Base-by-base conservation (phyloP, 2,888 invertebrate genomes). In the Cataglyphis albicans region DNA sequence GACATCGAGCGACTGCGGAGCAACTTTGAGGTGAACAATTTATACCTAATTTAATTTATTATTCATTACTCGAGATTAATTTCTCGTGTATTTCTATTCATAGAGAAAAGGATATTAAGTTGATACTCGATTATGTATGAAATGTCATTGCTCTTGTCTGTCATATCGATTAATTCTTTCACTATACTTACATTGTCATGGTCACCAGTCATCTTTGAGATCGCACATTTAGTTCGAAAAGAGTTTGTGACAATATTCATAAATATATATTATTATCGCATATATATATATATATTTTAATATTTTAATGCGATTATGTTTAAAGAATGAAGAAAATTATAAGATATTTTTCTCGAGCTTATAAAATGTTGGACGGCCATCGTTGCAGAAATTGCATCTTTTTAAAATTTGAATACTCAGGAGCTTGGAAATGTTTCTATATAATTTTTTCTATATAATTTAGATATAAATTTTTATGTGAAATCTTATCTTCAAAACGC, bases 51-150 rank as follows among this genome's bases (percentile, higher is more conserved):
- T 55, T 55, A 55, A n/a, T 21, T 55, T 55, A 52, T 52, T n/a
- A 52, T 52, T 52, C n/a, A 6, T 52, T n/a, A 48, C 52, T 52
- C 52, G n/a, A 52, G 52, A 52, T n/a, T 52, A 52, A 52, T 52
- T 52, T 1, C 6, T 52, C n/a, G 6, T 1, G n/a, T 52, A 3
- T 52, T n/a, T 52, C n/a, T 52, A 52, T 6, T n/a, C 7, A n/a
- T 52, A 52, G 25, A n/a, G n/a, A n/a, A n/a, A 52, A 3, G 18
- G 1, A 52, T n/a, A 52, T 52, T n/a, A 52, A 52, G n/a, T 55
- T 3, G n/a, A 55, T n/a, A 52, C 6, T 10, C 15, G 10, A 44
- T 18, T 44, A 44, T 44, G 18, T 44, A 18, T 44, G 15, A 44
- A 12, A 41, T 44, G 18, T 44, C 18, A 44, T 44, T 44, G 44